Base-by-base conservation (phyloP, 2,888 invertebrate genomes). In the Cephus runcator region DNA sequence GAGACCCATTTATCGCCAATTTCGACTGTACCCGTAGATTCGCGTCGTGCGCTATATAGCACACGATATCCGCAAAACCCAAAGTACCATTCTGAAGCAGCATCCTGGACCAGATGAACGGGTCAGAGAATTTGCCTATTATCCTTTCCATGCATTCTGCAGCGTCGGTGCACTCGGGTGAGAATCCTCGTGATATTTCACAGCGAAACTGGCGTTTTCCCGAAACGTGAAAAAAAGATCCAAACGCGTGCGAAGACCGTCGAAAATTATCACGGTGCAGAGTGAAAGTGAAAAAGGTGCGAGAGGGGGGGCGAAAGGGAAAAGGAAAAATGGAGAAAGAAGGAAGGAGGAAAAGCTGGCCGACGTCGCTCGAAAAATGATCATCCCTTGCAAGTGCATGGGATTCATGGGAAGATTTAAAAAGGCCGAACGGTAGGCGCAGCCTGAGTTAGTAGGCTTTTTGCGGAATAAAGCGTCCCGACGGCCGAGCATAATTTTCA, bases 351-450 rank as follows among this genome's bases (percentile, higher is more conserved):
- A 56, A 56, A 9, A 56, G 56, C 9, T 9, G 23, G 23, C 9
- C 9, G 40, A 40, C 40, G 40, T 40, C 40, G 12, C 40, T 15
- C 15, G 74, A 74, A 74, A 74, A 74, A 34, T 30, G 23, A 15
- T 74, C 74, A 36, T 30, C 74, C 74, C 4, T 12, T 23, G 36
- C 30, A 35, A 74, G 83, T 82, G 82, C 80, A 79, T 79, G 82
- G 82, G 56, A 81, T 84, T 82, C 84, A 77, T 81, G 80, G 77
- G 80, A 81, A 83, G 84, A 84, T 83, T 84, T 84, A 84, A 84
- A 84, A 84, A 85, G 82, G 83, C 83, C 79, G 78, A 80, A 82
- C 81, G 31, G 82, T 81, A 82, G 82, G 84, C 82, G 81, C 79
- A 75, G 11, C 80, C 79, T 81, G 83, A 83, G 83, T 84, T 82